Percentiles rank a stretch among this genome's conserved stretches.
phyloP scores from a whole-genome alignment of 92 coral and sea anemone genomes.

The Palythoa grandis region DNA sequence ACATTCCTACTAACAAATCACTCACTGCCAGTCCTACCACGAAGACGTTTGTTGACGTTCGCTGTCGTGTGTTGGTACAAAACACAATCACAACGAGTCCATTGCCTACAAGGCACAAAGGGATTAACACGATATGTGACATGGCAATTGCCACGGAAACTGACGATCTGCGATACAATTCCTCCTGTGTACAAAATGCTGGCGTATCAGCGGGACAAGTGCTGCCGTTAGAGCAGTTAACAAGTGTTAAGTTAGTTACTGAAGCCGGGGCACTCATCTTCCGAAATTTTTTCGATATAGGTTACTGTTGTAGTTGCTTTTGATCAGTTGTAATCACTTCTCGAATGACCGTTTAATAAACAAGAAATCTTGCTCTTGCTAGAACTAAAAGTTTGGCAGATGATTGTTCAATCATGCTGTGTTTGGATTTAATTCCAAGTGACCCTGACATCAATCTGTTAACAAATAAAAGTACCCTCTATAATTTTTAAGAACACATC shows the following conservation, averaged over 20 bases:
- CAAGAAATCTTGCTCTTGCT: not conserved
- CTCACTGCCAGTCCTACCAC: constrained; percentile 86
- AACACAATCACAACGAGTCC: constrained; percentile 82
- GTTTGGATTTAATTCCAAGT: not conserved
- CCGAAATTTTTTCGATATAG: not conserved
- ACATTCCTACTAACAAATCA: constrained; percentile 80
- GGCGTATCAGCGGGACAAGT: not conserved
- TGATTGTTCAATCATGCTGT: not conserved
- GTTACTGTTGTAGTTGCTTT: not conserved
- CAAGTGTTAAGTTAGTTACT: constrained; percentile 2
- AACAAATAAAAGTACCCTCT: constrained; percentile 6
- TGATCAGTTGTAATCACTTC: not conserved
- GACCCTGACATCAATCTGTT: constrained; percentile 19
- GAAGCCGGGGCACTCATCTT: constrained; percentile 9
- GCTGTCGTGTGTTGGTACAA: constrained; percentile 60
- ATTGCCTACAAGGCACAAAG: constrained; percentile 79
- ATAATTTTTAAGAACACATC: not conserved
- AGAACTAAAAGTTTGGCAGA: constrained; percentile 8
- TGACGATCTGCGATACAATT: constrained; percentile 47
- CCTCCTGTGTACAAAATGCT: constrained; percentile 11
- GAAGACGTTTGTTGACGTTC: constrained; percentile 87
- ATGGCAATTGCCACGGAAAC: constrained; percentile 58
- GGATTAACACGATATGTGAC: constrained; percentile 63
- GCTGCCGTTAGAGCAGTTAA: not conserved
- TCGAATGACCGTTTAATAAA: not conserved